Conservation (phyloP, 1,140 invertebrate species). For the Monochamus saltuarius region DNA sequence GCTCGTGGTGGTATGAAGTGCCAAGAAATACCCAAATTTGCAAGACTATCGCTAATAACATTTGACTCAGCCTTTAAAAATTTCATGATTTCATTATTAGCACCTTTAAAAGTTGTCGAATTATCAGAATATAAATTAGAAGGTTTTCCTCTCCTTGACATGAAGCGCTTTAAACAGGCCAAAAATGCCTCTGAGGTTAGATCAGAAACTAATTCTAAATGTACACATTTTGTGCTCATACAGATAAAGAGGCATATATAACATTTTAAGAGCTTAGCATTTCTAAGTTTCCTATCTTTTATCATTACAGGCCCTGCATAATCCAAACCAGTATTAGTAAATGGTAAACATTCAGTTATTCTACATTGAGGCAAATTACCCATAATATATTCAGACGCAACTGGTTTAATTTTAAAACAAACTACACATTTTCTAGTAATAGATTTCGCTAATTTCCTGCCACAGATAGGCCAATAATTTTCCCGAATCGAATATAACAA, state of each 20-base stretch:
- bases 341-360: conserved; percentile 39
- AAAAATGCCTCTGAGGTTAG: conserved; percentile 48
- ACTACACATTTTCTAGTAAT: conserved; percentile 36
- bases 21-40: conserved; percentile 22
- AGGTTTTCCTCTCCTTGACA: conserved; percentile 17
- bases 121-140: conserved; percentile 25
- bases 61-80: conserved; percentile 4
- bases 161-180: conserved; percentile 43
- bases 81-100: conserved; percentile 16
- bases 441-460: conserved; percentile 18
- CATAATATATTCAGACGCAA: conserved; percentile 37
- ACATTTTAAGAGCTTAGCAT: conserved; percentile 32
- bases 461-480: conserved; percentile 26
- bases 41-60: background rate
- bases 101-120: conserved; percentile 32
- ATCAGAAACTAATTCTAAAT: conserved; percentile 47
- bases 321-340: conserved; percentile 47
- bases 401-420: conserved; percentile 33
- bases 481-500: conserved; percentile 16
- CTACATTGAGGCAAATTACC: conserved; percentile 34
- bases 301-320: conserved; percentile 48
- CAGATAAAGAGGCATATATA: conserved; percentile 46
- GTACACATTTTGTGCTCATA: conserved; percentile 46
- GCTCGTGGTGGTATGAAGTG: no score
- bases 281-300: conserved; percentile 20